phyloP scores from a whole-genome alignment of 2,797 vertebrate species.

The Danio albolineatus region DNA sequence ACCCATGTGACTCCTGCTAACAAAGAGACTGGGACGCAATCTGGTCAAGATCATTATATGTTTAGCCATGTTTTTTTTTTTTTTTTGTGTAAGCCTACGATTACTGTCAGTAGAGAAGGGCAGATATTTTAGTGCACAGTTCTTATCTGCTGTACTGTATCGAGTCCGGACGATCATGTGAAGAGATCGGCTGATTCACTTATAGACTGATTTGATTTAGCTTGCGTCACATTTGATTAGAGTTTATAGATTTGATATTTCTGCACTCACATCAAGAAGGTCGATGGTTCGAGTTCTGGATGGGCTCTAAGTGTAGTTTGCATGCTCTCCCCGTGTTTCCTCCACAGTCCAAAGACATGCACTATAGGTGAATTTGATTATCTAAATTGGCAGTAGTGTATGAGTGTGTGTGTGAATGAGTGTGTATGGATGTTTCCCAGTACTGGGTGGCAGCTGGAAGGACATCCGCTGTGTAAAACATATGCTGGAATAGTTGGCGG shows the following conservation, averaged over 20 bases:
- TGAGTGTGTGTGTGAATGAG: too few species aligned
- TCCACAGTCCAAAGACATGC: too few species aligned
- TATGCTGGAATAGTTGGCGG: too few species aligned
- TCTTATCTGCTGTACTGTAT: constrained; percentile 12
- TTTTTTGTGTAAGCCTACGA: constrained; percentile 1
- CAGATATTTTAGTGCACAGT: constrained; percentile 6
- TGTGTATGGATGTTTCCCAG: too few species aligned
- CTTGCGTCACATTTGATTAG: constrained; percentile 41
- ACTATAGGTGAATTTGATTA: too few species aligned
- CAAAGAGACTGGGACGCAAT: constrained; percentile 11
- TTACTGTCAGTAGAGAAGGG: not conserved
- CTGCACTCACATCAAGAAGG: not conserved
- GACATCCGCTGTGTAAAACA: too few species aligned
- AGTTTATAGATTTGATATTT: constrained; percentile 8
- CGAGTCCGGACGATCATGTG: constrained; percentile 29
- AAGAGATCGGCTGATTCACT: constrained; percentile 44
- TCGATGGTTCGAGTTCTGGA: too few species aligned
- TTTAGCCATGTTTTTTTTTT: not conserved
- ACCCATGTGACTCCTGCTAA: constrained; percentile 23
- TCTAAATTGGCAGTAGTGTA: too few species aligned
- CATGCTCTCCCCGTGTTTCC: too few species aligned
- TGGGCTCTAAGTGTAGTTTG: too few species aligned
- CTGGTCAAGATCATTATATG: not conserved
- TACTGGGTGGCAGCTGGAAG: too few species aligned
- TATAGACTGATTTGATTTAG: constrained; percentile 48